These are phyloP conservation scores for Sarcophaga bullata DNA, from an alignment of 1,140 invertebrate species.

Conservation along the genomic window DNA sequence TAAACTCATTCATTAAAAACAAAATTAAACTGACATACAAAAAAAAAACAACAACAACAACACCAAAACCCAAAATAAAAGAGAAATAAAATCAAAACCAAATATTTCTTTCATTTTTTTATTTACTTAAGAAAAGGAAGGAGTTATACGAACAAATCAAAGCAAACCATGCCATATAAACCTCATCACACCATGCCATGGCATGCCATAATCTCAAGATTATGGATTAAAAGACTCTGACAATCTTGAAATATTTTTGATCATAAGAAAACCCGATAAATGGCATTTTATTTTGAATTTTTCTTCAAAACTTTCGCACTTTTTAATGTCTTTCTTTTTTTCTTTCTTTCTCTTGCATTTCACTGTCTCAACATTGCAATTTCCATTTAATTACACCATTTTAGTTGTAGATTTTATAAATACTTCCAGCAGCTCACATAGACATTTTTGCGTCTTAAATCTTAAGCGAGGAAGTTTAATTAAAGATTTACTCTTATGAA, in stretches of 20 bases:
- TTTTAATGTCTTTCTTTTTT: not conserved
- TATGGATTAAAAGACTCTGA: constrained; percentile 1
- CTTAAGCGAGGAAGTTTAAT: not conserved
- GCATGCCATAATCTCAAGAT: not conserved
- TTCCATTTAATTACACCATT: constrained; percentile 15
- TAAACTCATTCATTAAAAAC: constrained; percentile 5
- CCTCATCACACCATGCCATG: not conserved
- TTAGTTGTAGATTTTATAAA: not conserved
- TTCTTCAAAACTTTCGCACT: constrained; percentile 13
- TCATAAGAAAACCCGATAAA: not conserved
- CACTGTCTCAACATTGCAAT: not conserved
- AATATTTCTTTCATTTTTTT: too few relatives aligned
- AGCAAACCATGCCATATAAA: not conserved
- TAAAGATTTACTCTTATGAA: not conserved
- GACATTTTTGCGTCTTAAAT: not conserved
- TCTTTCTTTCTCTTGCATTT: not conserved
- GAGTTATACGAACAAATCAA: not conserved
- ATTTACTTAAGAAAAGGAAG: not conserved
- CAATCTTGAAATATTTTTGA: not conserved
- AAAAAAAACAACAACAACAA: too few relatives aligned
- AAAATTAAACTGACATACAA: not conserved
- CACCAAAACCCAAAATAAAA: too few relatives aligned
- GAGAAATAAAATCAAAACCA: not conserved
- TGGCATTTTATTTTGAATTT: not conserved
- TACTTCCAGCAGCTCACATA: not conserved